Evolutionary conservation across 2,113 vertebrate species (phyloP).

Genomic region (Tragulus kanchil): DNA sequence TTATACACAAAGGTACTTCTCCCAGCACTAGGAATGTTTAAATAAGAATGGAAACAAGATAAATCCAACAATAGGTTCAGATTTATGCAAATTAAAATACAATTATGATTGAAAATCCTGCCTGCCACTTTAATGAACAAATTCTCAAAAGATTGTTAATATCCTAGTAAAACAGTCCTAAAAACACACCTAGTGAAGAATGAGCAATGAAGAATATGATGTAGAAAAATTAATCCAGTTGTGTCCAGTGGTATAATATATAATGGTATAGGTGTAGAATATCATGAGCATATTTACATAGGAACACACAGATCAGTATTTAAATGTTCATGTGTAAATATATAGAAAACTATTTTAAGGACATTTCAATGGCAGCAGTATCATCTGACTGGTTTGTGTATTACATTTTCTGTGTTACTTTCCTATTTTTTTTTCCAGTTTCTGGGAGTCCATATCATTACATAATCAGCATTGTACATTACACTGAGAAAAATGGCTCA

Average conservation of each 20-base stretch:
- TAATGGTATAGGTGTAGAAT: neutral
- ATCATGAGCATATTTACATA: neutral
- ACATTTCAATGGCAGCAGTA: neutral
- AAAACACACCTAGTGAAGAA: neutral
- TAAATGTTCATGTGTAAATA: neutral
- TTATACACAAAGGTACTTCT: neutral
- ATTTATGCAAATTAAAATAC: conserved; percentile 43
- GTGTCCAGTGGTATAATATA: neutral
- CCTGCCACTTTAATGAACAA: conserved; percentile 46
- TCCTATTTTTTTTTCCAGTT: neutral
- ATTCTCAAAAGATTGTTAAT: conserved; percentile 38
- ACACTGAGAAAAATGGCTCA: neutral
- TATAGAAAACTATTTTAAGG: neutral
- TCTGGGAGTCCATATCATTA: neutral
- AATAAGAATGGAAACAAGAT: conserved; percentile 39
- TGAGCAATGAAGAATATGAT: neutral
- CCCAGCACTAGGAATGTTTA: neutral
- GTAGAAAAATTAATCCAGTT: neutral
- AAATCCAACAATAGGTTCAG: neutral
- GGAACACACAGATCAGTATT: neutral
- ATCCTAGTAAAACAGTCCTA: neutral
- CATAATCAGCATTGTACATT: neutral
- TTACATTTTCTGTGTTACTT: neutral
- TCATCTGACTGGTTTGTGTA: neutral
- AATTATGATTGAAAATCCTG: neutral